Conservation (phyloP, 1,140 invertebrate genomes). For the Amphibalanus amphitrite region DNA sequence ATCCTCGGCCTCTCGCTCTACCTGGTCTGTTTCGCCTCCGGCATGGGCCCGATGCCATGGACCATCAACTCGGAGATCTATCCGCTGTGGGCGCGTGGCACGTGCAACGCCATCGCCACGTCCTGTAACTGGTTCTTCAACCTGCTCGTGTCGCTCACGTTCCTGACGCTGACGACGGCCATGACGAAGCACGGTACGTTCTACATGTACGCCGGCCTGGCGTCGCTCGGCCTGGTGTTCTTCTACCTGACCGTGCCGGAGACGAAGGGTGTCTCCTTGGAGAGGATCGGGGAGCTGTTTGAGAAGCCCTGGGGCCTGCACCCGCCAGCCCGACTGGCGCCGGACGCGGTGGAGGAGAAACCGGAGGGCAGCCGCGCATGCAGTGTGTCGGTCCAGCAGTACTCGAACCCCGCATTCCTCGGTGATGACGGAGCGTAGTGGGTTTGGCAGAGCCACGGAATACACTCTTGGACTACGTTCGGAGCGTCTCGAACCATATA, state of each 20-base stretch:
- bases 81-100: constrained; percentile 39
- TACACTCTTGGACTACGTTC: too few species aligned
- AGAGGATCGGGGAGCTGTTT: neutral
- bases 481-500: too few species aligned
- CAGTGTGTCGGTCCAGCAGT: too few species aligned
- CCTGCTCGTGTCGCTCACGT: constrained; percentile 38
- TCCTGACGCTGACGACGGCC: constrained; percentile 23
- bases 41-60: constrained; percentile 45
- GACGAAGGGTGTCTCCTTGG: neutral
- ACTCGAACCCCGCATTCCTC: too few species aligned
- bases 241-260: neutral
- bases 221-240: neutral
- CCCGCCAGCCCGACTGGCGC: neutral
- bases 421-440: too few species aligned
- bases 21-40: constrained; percentile 35
- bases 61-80: constrained; percentile 46
- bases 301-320: neutral
- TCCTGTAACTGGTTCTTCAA: constrained; percentile 41
- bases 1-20: constrained; percentile 22
- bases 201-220: neutral
- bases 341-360: neutral
- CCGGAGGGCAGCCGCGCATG: too few species aligned
- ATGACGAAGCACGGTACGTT: neutral
- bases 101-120: constrained; percentile 36
- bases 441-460: too few species aligned